Percentiles rank a stretch among this genome's conserved stretches.
phyloP scores from a whole-genome alignment of 1,140 invertebrate genomes.

The Meloidogyne exigua region DNA sequence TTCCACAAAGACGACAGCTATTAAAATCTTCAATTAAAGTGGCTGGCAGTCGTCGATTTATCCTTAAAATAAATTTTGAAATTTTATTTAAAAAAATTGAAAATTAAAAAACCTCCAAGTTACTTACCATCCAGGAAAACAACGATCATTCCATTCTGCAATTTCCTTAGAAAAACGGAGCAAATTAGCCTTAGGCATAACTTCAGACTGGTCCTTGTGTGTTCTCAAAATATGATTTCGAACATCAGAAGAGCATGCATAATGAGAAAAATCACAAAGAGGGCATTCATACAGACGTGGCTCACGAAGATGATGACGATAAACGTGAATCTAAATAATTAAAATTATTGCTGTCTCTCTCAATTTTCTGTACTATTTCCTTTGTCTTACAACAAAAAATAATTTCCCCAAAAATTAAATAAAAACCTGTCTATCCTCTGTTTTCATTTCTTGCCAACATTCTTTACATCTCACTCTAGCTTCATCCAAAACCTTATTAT shows the following conservation, averaged over 20 bases:
- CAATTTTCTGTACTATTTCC: too few relatives aligned
- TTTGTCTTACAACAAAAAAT: too few relatives aligned
- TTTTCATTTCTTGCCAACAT: constrained; percentile 53
- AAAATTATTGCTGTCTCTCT: too few relatives aligned
- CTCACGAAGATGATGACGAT: constrained; percentile 53
- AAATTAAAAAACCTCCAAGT: background rate
- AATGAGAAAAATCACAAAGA: constrained; percentile 52
- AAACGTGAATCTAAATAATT: constrained; percentile 47
- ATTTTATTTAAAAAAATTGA: background rate
- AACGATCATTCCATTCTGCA: constrained; percentile 55
- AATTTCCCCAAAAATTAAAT: background rate
- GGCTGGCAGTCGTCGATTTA: constrained; percentile 52
- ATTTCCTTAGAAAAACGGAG: constrained; percentile 45
- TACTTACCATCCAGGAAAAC: constrained; percentile 50
- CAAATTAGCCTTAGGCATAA: constrained; percentile 47
- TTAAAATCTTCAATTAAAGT: constrained; percentile 51
- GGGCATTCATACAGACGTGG: constrained; percentile 52
- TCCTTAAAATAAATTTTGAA: constrained; percentile 19
- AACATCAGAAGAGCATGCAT: constrained; percentile 46
- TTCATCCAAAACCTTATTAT: constrained; percentile 36
- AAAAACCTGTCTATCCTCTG: constrained; percentile 48
- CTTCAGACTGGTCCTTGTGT: constrained; percentile 45
- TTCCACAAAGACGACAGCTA: constrained; percentile 49
- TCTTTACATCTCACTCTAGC: constrained; percentile 45
- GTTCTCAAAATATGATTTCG: constrained; percentile 46